Conservation (phyloP, 2,888 invertebrate species). For the Griposia aprilina region DNA sequence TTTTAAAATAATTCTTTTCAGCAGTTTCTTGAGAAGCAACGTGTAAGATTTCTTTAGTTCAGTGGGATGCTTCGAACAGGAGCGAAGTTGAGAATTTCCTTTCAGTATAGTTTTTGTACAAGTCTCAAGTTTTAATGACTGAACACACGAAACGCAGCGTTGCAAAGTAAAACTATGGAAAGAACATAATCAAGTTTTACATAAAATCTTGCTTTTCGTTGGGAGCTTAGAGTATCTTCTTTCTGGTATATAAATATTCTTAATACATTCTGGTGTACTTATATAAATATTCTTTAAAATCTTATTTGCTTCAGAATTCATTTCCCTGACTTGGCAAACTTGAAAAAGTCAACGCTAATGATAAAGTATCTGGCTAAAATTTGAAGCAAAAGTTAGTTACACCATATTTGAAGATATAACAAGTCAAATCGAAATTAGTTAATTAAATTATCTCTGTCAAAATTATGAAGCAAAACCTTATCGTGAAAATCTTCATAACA, state of each 20-base stretch:
- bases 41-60: constrained; percentile 4
- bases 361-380: not conserved
- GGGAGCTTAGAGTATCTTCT: no score
- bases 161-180: not conserved
- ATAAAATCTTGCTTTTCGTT: constrained; percentile 6
- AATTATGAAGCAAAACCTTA: not conserved
- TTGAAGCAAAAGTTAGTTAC: not conserved
- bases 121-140: constrained; percentile 10
- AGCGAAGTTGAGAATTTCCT: constrained; percentile 10
- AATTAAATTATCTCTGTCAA: no score
- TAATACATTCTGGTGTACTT: no score
- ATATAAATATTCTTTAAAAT: not conserved
- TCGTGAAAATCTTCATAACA: no score
- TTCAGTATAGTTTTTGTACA: not conserved
- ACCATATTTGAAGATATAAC: not conserved
- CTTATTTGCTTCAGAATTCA: not conserved
- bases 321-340: not conserved
- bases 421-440: not conserved
- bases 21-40: not conserved
- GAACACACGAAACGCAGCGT: not conserved
- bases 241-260: no score
- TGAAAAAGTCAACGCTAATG: not conserved
- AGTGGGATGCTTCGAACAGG: not conserved
- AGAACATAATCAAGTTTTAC: no score
- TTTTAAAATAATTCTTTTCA: not conserved